Conservation (phyloP, 1,140 invertebrate species). For the Drosophila pseudoananassae region DNA sequence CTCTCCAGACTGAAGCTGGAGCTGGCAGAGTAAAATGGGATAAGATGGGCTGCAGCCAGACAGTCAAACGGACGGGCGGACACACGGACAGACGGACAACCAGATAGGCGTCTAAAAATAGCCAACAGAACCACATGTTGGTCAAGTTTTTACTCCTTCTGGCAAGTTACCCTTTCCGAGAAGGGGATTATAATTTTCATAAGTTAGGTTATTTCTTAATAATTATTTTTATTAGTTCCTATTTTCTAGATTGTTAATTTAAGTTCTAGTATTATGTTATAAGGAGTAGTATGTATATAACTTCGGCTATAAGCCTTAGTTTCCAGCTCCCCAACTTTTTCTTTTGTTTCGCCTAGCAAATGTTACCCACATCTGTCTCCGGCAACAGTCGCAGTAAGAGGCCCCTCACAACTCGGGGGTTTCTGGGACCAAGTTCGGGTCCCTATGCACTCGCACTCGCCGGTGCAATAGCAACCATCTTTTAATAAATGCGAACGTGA, state of each 20-base stretch:
- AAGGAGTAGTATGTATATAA: neutral
- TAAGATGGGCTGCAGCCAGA: conserved; percentile 24
- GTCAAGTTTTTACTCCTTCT: conserved; percentile 60
- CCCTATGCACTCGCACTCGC: neutral
- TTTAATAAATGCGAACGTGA: conserved; percentile 69
- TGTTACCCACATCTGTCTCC: conserved; percentile 50
- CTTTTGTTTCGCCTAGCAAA: conserved; percentile 17
- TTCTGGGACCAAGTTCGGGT: conserved; percentile 14
- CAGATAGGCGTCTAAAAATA: conserved; percentile 66
- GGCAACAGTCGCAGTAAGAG: conserved; percentile 8
- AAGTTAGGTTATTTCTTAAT: neutral
- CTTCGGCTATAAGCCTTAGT: neutral
- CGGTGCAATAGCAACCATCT: conserved; percentile 48
- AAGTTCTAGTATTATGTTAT: neutral
- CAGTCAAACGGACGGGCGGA: neutral
- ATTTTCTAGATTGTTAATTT: too few relatives aligned
- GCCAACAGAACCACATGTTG: conserved; percentile 65
- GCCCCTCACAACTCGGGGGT: neutral
- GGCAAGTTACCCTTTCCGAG: neutral
- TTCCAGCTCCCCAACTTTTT: neutral
- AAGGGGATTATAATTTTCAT: neutral
- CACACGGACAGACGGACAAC: conserved; percentile 26
- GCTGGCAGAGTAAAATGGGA: conserved; percentile 5
- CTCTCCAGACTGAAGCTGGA: neutral
- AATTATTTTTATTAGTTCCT: too few relatives aligned